Conservation (phyloP, 2,113 vertebrate genomes). For the Coreoperca whiteheadi region DNA sequence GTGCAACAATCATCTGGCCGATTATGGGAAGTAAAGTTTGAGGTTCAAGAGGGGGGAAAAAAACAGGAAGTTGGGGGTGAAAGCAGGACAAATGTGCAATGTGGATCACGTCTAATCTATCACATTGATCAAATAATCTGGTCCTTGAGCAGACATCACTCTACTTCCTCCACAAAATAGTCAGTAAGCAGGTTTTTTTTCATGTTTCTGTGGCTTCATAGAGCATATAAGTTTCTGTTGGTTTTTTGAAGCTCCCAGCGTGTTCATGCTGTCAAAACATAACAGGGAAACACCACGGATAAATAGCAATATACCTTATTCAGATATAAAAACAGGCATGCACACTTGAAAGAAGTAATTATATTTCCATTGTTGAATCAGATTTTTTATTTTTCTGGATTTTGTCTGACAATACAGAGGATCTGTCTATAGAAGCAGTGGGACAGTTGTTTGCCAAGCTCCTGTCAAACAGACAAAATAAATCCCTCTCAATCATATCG, state of each 20-base stretch:
- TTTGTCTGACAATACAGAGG: slow-evolving; percentile 19
- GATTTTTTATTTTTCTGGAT: slow-evolving; percentile 7
- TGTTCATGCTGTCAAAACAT: slow-evolving; percentile 31
- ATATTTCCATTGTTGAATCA: slow-evolving; percentile 19
- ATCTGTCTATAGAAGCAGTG: background rate
- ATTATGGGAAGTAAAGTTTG: background rate
- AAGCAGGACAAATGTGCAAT: background rate
- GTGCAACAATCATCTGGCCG: background rate
- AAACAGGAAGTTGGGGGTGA: slow-evolving; percentile 16
- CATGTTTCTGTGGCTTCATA: background rate
- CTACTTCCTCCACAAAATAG: background rate
- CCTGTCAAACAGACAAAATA: slow-evolving; percentile 47
- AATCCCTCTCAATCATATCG: slow-evolving; percentile 30
- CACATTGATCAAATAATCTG: background rate
- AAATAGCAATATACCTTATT: slow-evolving; percentile 14
- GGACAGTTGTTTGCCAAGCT: slow-evolving; percentile 44
- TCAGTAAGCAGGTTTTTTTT: background rate
- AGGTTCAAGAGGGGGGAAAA: too few species aligned
- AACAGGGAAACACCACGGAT: background rate
- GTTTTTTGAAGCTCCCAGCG: background rate
- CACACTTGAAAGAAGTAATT: slow-evolving; percentile 36
- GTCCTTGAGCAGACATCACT: background rate
- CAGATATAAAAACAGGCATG: background rate
- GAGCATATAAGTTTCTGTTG: background rate
- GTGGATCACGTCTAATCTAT: background rate